A percentile compares a stretch with the other conserved stretches of the same genome.
Evolutionary conservation across 2,888 invertebrate genomes (phyloP).

Genomic region (Nomada fabriciana): DNA sequence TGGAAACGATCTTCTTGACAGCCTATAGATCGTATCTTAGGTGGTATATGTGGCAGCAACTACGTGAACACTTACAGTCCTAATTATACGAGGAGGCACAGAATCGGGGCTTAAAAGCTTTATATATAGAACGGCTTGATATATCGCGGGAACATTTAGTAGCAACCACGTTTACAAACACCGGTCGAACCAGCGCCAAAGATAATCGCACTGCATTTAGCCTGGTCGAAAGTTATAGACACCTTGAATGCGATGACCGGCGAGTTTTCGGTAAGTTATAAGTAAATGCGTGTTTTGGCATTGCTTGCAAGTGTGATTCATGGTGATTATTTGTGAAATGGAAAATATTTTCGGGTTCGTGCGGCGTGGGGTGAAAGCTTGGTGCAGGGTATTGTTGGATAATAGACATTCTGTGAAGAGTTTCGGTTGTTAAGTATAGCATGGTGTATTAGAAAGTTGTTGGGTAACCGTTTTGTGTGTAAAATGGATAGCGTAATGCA

Average conservation of each 20-base stretch:
- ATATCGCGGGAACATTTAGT: slow-evolving; percentile 68
- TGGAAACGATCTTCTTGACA: slow-evolving; percentile 67
- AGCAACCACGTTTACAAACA: slow-evolving; percentile 63
- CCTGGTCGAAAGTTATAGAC: slow-evolving; percentile 29
- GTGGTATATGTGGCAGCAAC: slow-evolving; percentile 64
- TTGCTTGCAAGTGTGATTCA: neutral
- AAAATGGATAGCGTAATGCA: too few relatives aligned
- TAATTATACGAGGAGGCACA: slow-evolving; percentile 72
- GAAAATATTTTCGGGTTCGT: too few relatives aligned
- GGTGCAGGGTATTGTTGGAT: too few relatives aligned
- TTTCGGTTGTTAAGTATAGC: too few relatives aligned
- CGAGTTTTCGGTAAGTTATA: neutral
- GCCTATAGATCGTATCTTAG: slow-evolving; percentile 64
- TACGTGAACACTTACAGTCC: slow-evolving; percentile 65
- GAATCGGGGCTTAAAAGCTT: slow-evolving; percentile 76
- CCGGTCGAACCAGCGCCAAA: slow-evolving; percentile 45
- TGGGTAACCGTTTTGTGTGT: too few relatives aligned
- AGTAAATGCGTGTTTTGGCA: neutral
- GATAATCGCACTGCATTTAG: slow-evolving; percentile 60
- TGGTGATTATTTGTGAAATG: neutral
- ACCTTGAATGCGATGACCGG: neutral
- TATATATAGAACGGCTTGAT: slow-evolving; percentile 76
- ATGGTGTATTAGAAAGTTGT: too few relatives aligned
- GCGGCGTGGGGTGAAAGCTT: too few relatives aligned
- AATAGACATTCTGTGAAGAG: too few relatives aligned